Conservation (phyloP, 2,888 invertebrate genomes). For the Orthonychiurus folsomi region DNA sequence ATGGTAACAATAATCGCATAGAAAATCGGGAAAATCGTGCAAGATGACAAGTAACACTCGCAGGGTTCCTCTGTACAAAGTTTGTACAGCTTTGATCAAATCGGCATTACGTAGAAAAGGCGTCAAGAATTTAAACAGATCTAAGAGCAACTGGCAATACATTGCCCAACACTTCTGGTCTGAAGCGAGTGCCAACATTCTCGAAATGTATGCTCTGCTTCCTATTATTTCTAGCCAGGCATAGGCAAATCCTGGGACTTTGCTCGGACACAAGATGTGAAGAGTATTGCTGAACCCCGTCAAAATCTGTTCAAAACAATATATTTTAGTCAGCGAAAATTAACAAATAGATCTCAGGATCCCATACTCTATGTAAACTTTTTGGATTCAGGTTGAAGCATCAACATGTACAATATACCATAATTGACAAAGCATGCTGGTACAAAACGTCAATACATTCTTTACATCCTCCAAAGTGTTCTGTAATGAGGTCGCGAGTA, state of each 20-base stretch:
- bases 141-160: conserved; percentile 91
- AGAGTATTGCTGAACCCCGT: conserved; percentile 94
- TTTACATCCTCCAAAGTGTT: too few relatives aligned
- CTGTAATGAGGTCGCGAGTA: too few relatives aligned
- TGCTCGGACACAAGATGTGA: conserved; percentile 81
- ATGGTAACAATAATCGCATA: conserved; percentile 97
- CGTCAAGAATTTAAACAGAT: conserved; percentile 90
- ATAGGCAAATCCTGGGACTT: conserved; percentile 93
- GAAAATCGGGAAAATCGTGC: conserved; percentile 98
- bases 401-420: background rate
- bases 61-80: conserved; percentile 90
- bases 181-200: conserved; percentile 80
- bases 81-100: conserved; percentile 83
- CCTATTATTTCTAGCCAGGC: conserved; percentile 98
- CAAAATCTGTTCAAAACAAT: conserved; percentile 53
- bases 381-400: conserved; percentile 1
- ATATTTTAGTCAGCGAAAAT: conserved; percentile 2
- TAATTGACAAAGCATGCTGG: background rate
- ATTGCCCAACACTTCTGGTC: conserved; percentile 96
- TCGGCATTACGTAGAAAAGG: conserved; percentile 96
- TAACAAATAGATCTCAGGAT: conserved; percentile 8
- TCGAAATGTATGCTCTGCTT: conserved; percentile 88
- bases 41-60: conserved; percentile 87
- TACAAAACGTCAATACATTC: too few relatives aligned
- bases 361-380: background rate